Conservation (phyloP, 2,113 vertebrate species). For the Phrynosoma platyrhinos region DNA sequence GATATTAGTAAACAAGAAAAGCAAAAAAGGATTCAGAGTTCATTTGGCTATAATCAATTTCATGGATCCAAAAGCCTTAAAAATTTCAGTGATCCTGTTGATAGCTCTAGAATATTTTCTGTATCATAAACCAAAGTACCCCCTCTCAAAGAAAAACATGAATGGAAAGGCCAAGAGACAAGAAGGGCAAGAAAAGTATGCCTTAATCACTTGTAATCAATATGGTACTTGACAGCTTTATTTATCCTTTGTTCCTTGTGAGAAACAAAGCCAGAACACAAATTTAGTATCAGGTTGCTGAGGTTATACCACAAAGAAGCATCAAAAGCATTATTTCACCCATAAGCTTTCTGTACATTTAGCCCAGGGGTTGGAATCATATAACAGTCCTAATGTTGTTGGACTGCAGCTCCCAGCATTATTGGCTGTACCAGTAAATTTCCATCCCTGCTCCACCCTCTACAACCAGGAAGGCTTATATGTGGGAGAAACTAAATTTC, state of each 20-base stretch:
- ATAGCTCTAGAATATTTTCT: not conserved
- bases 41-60: not conserved
- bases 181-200: slow-evolving; percentile 39
- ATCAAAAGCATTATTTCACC: slow-evolving; percentile 42
- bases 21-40: not conserved
- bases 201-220: slow-evolving; percentile 59
- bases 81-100: not conserved
- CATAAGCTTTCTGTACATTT: not conserved
- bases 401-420: too few species aligned
- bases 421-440: too few species aligned
- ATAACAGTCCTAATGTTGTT: too few species aligned
- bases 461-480: not conserved
- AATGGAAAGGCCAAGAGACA: slow-evolving; percentile 6
- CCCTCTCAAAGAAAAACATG: slow-evolving; percentile 13
- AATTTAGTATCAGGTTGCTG: slow-evolving; percentile 37
- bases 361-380: too few species aligned
- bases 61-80: not conserved
- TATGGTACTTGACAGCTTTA: slow-evolving; percentile 61
- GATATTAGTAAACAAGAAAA: not conserved
- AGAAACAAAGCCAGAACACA: slow-evolving; percentile 51
- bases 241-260: slow-evolving; percentile 57
- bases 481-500: too few species aligned
- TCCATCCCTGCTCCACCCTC: not conserved
- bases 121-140: slow-evolving; percentile 20
- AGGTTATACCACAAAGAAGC: slow-evolving; percentile 28